These are phyloP conservation scores for Rhynchophorus ferrugineus DNA, from an alignment of 1,140 invertebrate species.

Conservation along the genomic window DNA sequence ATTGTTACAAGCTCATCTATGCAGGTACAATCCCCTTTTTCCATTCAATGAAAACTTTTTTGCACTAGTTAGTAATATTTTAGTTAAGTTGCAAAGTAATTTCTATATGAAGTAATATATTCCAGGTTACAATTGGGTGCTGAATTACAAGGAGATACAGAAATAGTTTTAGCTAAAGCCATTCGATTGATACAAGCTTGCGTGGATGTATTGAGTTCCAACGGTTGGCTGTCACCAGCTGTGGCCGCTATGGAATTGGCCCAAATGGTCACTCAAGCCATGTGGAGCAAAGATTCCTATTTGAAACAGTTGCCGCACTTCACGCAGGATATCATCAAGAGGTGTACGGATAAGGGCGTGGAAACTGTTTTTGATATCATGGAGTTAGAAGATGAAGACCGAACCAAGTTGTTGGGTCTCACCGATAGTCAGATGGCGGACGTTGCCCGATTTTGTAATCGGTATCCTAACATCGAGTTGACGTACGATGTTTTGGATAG, in stretches of 20 bases:
- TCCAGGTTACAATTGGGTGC: constrained; percentile 84
- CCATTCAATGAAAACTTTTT: too few relatives aligned
- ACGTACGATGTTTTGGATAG: constrained; percentile 86
- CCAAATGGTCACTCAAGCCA: constrained; percentile 99
- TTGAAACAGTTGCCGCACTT: constrained; percentile 97
- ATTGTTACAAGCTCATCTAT: constrained; percentile 91
- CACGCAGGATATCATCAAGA: constrained; percentile 78
- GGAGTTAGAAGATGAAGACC: constrained; percentile 93
- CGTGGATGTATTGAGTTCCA: constrained; percentile 96
- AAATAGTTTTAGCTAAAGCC: constrained; percentile 80
- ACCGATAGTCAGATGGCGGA: constrained; percentile 87
- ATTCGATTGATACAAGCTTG: constrained; percentile 94
- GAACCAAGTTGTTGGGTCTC: constrained; percentile 78
- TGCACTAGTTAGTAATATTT: too few relatives aligned
- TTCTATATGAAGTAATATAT: too few relatives aligned
- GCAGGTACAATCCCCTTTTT: too few relatives aligned
- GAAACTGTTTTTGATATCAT: constrained; percentile 98
- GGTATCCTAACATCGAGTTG: constrained; percentile 98
- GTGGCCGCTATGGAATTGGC: constrained; percentile 99
- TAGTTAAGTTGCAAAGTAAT: too few relatives aligned
- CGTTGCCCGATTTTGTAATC: constrained; percentile 96
- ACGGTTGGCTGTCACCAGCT: constrained; percentile 95
- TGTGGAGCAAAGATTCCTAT: constrained; percentile 99
- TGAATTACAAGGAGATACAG: constrained; percentile 95
- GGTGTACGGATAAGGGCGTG: constrained; percentile 85